Base-by-base conservation (phyloP, 2,113 vertebrate genomes). In the Rhegmatorhina hoffmannsi region DNA sequence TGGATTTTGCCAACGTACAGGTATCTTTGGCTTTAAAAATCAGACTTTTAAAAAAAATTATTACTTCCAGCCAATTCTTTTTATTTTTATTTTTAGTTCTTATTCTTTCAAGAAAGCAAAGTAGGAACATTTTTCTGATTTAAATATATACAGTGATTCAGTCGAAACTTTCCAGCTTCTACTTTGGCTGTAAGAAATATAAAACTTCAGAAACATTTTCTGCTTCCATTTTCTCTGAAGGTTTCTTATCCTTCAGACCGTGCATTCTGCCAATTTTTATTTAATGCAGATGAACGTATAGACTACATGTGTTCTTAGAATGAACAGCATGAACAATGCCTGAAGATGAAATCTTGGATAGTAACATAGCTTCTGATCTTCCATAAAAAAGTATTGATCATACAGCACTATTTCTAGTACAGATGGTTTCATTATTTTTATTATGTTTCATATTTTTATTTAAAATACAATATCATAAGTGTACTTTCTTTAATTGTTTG, bases 1-100 rank as follows among this genome's bases (percentile, higher is more conserved):
- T 99, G 13, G 99, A 99, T 98, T 99, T 99, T 80, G 99, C 99
- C 89, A 99, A 99, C 84, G 99, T 99, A 95, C 99, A 99, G 99
- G 99, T 99, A 97, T 96, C 50, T 17, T 21, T 60, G 60, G 20
- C 28, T 82, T 94, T 79, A 50, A 69, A 92, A 50, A 58, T 4
- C 3, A 33, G 77, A 66, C 53, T 85, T 75, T 8, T 38, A 9
- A 21, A 63, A 29, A 92, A 72, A 43, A 44, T 7, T 55, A 9
- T 14, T 55, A 10, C 66, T 77, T 68, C 63, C 34, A 74, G 72
- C 40, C 10, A 23, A 67, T 24, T 17, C 20, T 23, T 60, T 55
- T 73, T 70, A 38, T 25, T 60, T 55, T 70, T 78, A 38, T 40
- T 53, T 31, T 95, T 93, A 74, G 8, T 89, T 93, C 92, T 89